phyloP scores from a whole-genome alignment of 2,113 vertebrate genomes.

The Nerophis lumbriciformis region DNA sequence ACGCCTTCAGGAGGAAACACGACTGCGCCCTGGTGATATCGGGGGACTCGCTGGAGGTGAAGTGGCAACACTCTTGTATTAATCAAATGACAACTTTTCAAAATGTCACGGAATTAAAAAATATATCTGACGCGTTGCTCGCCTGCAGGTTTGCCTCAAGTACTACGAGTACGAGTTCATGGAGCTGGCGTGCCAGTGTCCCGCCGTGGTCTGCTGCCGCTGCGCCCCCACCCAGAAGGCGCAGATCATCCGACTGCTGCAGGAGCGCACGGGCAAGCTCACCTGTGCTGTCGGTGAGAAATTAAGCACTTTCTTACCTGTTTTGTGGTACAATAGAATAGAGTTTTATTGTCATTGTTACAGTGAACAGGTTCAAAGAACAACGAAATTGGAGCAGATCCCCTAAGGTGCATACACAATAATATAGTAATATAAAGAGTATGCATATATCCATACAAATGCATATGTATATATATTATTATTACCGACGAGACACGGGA shows the following conservation, averaged over 20 bases:
- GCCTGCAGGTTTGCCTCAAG: constrained; percentile 85
- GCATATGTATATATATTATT: no score
- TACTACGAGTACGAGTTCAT: constrained; percentile 97
- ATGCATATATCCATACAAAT: no score
- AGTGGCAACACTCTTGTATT: not conserved
- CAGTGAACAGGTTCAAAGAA: no score
- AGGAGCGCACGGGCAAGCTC: constrained; percentile 90
- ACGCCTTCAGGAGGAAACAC: constrained; percentile 93
- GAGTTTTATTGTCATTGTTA: no score
- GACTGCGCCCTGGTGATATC: constrained; percentile 96
- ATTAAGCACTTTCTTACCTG: not conserved
- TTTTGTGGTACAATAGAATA: no score
- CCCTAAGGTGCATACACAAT: no score
- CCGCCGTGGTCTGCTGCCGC: constrained; percentile 91
- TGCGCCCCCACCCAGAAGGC: constrained; percentile 95
- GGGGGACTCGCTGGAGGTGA: constrained; percentile 91
- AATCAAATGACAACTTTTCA: no score
- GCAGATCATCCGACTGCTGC: constrained; percentile 89
- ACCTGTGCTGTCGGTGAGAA: constrained; percentile 89
- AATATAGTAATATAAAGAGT: no score
- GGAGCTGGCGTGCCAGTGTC: constrained; percentile 96
- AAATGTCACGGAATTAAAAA: not conserved
- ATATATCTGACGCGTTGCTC: not conserved
- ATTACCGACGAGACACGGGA: no score
- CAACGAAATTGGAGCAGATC: no score